phyloP scores from a whole-genome alignment of 2,113 vertebrate species.

The Hypomesus transpacificus region DNA sequence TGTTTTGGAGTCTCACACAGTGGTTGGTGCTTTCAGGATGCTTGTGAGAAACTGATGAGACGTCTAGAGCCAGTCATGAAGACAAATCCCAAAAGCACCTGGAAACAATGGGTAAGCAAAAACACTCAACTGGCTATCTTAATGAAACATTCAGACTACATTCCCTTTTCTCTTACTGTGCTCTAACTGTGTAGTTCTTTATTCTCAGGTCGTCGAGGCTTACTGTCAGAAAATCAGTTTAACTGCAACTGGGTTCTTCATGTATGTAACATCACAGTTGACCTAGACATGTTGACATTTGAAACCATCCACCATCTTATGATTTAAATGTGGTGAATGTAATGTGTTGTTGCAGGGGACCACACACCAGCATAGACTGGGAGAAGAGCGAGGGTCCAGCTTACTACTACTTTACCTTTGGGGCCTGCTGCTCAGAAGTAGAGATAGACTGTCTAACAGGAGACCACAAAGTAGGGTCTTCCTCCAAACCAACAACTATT shows the following conservation, averaged over 20 bases:
- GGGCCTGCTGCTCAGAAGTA: slow-evolving; percentile 79
- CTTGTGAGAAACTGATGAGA: slow-evolving; percentile 76
- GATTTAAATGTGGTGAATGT: neutral
- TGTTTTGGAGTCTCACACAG: neutral
- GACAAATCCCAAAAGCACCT: slow-evolving; percentile 66
- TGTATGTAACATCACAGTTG: slow-evolving; percentile 57
- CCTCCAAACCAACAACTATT: neutral
- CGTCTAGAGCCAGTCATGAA: slow-evolving; percentile 71
- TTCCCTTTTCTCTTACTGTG: neutral
- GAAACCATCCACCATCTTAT: neutral
- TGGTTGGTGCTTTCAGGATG: slow-evolving; percentile 56
- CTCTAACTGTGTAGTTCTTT: slow-evolving; percentile 1
- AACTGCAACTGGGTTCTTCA: slow-evolving; percentile 80
- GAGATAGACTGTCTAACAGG: slow-evolving; percentile 82
- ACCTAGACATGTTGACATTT: neutral
- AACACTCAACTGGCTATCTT: neutral
- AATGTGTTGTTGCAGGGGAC: slow-evolving; percentile 62
- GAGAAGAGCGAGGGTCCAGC: slow-evolving; percentile 71
- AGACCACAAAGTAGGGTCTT: slow-evolving; percentile 70
- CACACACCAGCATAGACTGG: slow-evolving; percentile 70
- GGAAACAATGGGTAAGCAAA: slow-evolving; percentile 75
- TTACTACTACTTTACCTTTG: slow-evolving; percentile 73
- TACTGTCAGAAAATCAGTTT: slow-evolving; percentile 76
- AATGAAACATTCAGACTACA: neutral
- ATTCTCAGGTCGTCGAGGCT: slow-evolving; percentile 72